A percentile compares a stretch with the other conserved stretches of the same genome.
Conservation (phyloP, 1,140 invertebrate genomes). For the Micrasema minimum region DNA sequence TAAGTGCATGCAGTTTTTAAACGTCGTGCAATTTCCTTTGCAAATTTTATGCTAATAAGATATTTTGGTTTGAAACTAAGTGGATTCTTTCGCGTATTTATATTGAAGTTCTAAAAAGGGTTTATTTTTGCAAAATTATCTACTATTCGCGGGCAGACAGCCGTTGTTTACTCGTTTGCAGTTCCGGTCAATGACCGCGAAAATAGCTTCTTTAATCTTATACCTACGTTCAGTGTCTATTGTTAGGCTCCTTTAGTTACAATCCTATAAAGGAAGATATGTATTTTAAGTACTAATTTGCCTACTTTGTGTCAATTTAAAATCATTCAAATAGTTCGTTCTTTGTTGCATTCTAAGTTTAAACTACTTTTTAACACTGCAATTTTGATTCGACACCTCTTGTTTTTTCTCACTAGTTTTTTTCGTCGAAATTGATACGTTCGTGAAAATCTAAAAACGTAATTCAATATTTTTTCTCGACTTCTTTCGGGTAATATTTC, state of each 20-base stretch:
- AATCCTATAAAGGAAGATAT: conserved; percentile 27
- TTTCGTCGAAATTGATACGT: conserved; percentile 20
- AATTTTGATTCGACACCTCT: conserved; percentile 31
- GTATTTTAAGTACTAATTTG: conserved; percentile 35
- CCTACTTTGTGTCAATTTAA: conserved; percentile 30
- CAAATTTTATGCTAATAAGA: conserved; percentile 2
- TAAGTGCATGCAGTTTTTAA: conserved; percentile 42
- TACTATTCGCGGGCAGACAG: conserved; percentile 53
- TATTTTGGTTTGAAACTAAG: conserved; percentile 17
- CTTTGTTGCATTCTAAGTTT: conserved; percentile 40
- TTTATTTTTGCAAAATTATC: conserved; percentile 24
- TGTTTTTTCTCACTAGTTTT: conserved; percentile 40
- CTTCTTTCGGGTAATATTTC: conserved; percentile 3
- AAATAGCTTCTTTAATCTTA: conserved; percentile 58
- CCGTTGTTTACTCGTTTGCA: conserved; percentile 63
- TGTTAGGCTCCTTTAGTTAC: conserved; percentile 55
- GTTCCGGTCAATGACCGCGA: conserved; percentile 68
- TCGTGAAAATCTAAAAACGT: conserved; percentile 24
- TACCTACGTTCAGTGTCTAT: conserved; percentile 58
- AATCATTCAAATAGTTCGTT: conserved; percentile 12
- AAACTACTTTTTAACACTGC: conserved; percentile 23
- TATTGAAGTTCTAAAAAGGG: conserved; percentile 21
- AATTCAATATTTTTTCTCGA: conserved; percentile 30
- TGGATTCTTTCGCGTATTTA: conserved; percentile 1
- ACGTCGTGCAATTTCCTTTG: conserved; percentile 32